Conservation (phyloP, 2,888 invertebrate species). For the Horisme vitalbata region DNA sequence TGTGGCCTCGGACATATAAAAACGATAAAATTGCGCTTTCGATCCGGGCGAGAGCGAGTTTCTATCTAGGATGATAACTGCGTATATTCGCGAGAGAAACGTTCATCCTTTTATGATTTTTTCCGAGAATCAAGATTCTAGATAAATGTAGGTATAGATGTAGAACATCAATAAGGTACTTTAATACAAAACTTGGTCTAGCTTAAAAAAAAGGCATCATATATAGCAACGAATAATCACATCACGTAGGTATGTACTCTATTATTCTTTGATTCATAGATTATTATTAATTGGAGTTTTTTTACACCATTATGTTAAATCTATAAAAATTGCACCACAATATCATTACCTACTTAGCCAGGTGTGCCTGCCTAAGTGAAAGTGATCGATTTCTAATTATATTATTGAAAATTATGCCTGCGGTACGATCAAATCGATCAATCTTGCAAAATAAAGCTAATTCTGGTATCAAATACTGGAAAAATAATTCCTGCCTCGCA, state of each 20-base stretch:
- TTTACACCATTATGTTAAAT: too few species aligned
- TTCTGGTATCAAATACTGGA: slow-evolving; percentile 18
- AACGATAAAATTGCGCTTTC: slow-evolving; percentile 72
- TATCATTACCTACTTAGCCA: too few species aligned
- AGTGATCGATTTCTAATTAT: too few species aligned
- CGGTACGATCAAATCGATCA: slow-evolving; percentile 4
- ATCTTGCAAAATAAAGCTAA: slow-evolving; percentile 15
- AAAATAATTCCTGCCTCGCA: too few species aligned
- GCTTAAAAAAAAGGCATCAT: too few species aligned
- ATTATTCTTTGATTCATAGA: too few species aligned
- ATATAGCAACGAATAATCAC: too few species aligned
- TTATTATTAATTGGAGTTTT: too few species aligned
- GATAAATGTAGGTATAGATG: slow-evolving; percentile 20
- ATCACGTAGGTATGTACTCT: too few species aligned
- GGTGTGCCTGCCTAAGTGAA: too few species aligned
- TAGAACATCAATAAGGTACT: neutral
- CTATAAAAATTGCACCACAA: too few species aligned
- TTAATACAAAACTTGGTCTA: too few species aligned
- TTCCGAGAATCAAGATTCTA: slow-evolving; percentile 14
- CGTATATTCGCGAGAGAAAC: slow-evolving; percentile 50
- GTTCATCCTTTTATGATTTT: slow-evolving; percentile 40
- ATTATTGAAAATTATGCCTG: slow-evolving; percentile 1
- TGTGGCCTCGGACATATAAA: slow-evolving; percentile 56
- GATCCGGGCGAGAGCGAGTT: slow-evolving; percentile 70
- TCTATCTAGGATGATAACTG: slow-evolving; percentile 63